Percentiles rank a stretch among this genome's conserved stretches.
Evolutionary conservation across 92 coral and sea anemone species (phyloP).

Genomic region (Paramuricea clavata): DNA sequence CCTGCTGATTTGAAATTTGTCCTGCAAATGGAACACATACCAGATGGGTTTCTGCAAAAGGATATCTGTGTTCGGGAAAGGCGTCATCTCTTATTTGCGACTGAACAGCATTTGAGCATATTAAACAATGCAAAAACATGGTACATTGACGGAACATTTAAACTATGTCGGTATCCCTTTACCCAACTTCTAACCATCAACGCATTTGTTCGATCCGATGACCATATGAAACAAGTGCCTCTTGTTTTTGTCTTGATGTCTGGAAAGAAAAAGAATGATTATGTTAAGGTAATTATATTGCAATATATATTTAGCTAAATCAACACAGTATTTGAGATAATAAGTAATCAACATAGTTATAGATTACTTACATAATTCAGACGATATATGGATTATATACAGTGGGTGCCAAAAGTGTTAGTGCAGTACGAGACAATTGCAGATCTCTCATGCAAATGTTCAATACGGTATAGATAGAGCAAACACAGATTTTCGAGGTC

Average conservation of each 20-base stretch:
- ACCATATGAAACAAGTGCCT: constrained; percentile 14
- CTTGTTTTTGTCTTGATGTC: constrained; percentile 14
- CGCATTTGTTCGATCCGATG: background rate
- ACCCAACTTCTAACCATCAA: background rate
- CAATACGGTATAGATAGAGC: no score
- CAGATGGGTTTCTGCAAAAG: background rate
- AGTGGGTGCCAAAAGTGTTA: no score
- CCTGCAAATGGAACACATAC: constrained; percentile 2
- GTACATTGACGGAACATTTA: constrained; percentile 24
- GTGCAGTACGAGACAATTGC: no score
- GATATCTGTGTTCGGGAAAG: background rate
- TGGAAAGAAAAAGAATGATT: background rate
- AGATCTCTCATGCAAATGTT: no score
- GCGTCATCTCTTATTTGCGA: constrained; percentile 16
- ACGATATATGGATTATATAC: no score
- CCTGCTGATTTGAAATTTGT: background rate
- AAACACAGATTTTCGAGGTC: no score
- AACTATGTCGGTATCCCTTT: constrained; percentile 5
- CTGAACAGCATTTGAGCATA: background rate
- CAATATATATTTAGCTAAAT: no score
- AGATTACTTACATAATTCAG: no score
- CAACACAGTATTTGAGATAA: no score
- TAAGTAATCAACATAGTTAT: no score
- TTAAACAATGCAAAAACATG: background rate
- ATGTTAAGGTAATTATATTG: no score